phyloP scores from a whole-genome alignment of 2,888 invertebrate genomes.

The Mystacides longicornis region DNA sequence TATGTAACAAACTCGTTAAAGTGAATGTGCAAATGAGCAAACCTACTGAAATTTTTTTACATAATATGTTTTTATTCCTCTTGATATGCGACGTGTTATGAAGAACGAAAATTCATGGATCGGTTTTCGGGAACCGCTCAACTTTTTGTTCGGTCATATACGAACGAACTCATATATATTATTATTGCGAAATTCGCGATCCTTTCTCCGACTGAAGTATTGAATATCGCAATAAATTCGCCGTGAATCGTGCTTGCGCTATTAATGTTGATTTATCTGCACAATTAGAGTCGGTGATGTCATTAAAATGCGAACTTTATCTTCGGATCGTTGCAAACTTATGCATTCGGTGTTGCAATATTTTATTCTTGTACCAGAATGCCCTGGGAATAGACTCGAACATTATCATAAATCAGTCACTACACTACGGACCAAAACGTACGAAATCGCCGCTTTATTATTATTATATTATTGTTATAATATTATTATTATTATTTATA shows the following conservation, averaged over 20 bases:
- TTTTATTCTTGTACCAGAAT: constrained; percentile 5
- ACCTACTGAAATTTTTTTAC: too few relatives aligned
- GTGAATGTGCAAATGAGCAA: too few relatives aligned
- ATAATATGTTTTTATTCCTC: too few relatives aligned
- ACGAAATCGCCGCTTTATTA: not conserved
- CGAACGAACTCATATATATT: not conserved
- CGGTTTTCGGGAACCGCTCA: not conserved
- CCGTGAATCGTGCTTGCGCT: constrained; percentile 7
- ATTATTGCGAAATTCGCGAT: not conserved
- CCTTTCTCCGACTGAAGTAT: constrained; percentile 1
- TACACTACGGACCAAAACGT: constrained; percentile 1
- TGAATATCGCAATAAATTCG: constrained; percentile 4
- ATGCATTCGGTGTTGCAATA: constrained; percentile 15
- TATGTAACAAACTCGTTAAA: too few relatives aligned
- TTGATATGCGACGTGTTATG: too few relatives aligned
- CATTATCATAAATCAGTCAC: constrained; percentile 13
- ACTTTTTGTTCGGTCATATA: not conserved
- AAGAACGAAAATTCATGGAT: too few relatives aligned
- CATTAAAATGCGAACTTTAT: constrained; percentile 20
- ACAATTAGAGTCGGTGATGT: constrained; percentile 17
- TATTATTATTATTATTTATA: too few relatives aligned
- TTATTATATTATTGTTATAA: not conserved
- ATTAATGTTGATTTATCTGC: constrained; percentile 14
- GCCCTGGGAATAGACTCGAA: constrained; percentile 15
- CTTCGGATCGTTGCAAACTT: constrained; percentile 14